Evolutionary conservation across 2,797 vertebrate species (phyloP), one percentile per base, ranked within the genome.

Genomic region (Zonotrichia albicollis): DNA sequence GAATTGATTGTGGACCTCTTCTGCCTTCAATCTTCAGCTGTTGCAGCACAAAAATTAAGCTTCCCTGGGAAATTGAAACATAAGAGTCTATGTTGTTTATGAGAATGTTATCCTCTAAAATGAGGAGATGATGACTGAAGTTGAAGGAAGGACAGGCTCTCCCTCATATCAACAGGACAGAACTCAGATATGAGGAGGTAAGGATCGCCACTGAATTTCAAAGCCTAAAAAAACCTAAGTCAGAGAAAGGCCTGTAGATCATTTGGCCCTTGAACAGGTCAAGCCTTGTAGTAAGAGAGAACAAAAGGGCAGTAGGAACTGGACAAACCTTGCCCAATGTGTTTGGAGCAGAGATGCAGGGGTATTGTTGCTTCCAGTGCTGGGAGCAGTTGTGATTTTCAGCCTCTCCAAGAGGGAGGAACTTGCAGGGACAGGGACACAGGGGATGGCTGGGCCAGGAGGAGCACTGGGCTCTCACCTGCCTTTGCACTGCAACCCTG

Each of bases 211-310:
- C 22, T 62, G 75, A 84, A 83, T n/a, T 81, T 74, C 36, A 75
- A 85, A 91, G 42, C 22, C 54, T 95, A 77, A 68, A 92, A 83
- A 79, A 79, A 72, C 17, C 34, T 45, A 36, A 83, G 38, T 61
- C 61, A 72, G 51, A 70, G 40, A 73, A 89, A 79, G 27, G 8
- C 14, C 38, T 76, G 42, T 80, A 79, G 54, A 53, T 38, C 16
- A n/a, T 89, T 58, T 53, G 45, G 27, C 40, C 30, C 13, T 26
- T 50, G 60, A 36, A 72, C 5, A 66, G 11, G 16, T 54, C 42
- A 50, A 58, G 53, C 10, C 26, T 51, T 51, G 9, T 17, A 85
- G 61, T 46, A 82, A 62, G 19, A 72, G 10, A 43, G 22, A 67
- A 20, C 6, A 76, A 76, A 93, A 73, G 45, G 29, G 13, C 5